Evolutionary conservation across 2,888 invertebrate species (phyloP).

Genomic region (Ophraella communa): DNA sequence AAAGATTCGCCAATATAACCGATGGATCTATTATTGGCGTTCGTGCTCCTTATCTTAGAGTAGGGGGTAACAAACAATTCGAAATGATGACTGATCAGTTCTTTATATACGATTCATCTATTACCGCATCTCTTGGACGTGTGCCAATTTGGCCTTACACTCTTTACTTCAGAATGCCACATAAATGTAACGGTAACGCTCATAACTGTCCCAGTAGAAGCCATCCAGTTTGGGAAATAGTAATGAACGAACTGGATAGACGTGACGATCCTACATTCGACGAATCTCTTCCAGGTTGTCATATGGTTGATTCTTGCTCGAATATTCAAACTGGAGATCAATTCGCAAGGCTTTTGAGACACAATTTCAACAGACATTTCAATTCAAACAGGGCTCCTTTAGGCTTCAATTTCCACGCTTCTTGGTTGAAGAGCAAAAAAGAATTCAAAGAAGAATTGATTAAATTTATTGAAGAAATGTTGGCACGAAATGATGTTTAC

Average conservation of each 20-base stretch:
- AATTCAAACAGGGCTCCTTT: conserved; percentile 92
- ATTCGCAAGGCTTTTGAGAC: conserved; percentile 85
- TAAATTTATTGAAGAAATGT: conserved; percentile 93
- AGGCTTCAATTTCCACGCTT: conserved; percentile 92
- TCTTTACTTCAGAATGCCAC: conserved; percentile 94
- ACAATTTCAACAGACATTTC: conserved; percentile 95
- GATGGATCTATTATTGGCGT: conserved; percentile 90
- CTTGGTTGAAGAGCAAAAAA: conserved; percentile 93
- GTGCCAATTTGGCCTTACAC: conserved; percentile 98
- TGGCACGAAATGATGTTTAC: conserved; percentile 87
- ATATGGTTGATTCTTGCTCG: conserved; percentile 93
- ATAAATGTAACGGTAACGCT: conserved; percentile 93
- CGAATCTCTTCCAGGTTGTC: conserved; percentile 91
- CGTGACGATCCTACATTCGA: conserved; percentile 94
- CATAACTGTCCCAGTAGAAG: conserved; percentile 90
- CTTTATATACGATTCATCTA: conserved; percentile 93
- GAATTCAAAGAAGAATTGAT: conserved; percentile 90
- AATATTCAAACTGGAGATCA: conserved; percentile 92
- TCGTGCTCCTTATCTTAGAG: conserved; percentile 86
- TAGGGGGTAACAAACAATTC: conserved; percentile 94
- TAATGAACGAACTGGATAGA: conserved; percentile 93
- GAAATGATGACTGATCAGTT: conserved; percentile 97
- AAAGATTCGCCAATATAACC: conserved; percentile 89
- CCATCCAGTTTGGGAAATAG: conserved; percentile 96
- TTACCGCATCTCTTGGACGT: conserved; percentile 86